Conservation (phyloP, 2,113 vertebrate genomes). For the Hipposideros armiger region DNA sequence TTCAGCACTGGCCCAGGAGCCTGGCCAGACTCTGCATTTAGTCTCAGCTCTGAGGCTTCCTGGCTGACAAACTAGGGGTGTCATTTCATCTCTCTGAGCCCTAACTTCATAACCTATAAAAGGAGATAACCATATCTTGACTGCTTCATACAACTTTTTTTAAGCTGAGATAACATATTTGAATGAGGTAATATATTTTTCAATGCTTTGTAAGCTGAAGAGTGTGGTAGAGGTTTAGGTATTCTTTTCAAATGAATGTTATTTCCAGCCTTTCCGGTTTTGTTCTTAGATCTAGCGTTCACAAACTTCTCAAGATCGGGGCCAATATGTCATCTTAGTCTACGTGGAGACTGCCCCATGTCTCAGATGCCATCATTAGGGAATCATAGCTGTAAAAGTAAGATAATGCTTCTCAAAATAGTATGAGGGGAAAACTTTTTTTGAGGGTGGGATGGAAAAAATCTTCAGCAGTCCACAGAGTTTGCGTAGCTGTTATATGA, state of each 20-base stretch:
- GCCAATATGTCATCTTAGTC: neutral
- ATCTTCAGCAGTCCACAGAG: neutral
- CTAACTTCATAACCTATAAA: neutral
- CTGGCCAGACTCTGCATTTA: neutral
- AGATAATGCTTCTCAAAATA: neutral
- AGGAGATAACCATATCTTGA: neutral
- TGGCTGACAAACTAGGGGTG: neutral
- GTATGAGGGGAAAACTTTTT: neutral
- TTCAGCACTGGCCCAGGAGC: neutral
- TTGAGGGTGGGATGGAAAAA: neutral
- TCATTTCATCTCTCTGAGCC: neutral
- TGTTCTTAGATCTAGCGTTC: neutral
- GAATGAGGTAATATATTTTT: neutral
- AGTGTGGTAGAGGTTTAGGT: neutral
- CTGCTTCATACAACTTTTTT: neutral
- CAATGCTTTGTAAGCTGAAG: neutral
- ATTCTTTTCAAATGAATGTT: neutral
- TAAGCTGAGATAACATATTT: neutral
- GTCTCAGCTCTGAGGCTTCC: neutral
- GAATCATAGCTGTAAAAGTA: neutral
- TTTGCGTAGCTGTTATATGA: neutral
- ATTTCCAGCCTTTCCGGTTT: neutral
- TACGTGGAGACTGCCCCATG: accelerated
- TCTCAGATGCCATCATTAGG: neutral
- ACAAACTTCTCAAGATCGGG: neutral